A percentile compares a stretch with the other conserved stretches of the same genome.
Conservation (phyloP, 2,797 vertebrate genomes). For the Pangasius krempfi region DNA sequence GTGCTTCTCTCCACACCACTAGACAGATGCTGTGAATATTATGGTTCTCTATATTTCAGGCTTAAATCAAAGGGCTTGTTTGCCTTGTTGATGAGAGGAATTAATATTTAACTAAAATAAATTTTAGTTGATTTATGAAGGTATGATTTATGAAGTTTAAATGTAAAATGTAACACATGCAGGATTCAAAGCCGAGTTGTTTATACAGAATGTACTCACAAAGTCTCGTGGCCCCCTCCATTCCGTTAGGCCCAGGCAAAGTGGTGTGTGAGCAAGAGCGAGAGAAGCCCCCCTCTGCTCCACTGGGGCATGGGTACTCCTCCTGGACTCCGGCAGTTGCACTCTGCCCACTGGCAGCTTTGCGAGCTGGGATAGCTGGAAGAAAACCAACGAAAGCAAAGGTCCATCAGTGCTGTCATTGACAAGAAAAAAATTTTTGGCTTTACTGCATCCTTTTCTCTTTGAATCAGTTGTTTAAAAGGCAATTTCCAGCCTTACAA, state of each 20-base stretch:
- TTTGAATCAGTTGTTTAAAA: neutral
- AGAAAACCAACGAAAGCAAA: slow-evolving; percentile 11
- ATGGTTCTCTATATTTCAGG: neutral
- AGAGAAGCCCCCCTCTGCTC: slow-evolving; percentile 77
- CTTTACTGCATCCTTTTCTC: neutral
- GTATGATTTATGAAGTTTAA: neutral
- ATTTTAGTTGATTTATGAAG: too few relatives aligned
- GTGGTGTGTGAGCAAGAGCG: slow-evolving; percentile 75
- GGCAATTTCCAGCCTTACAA: neutral
- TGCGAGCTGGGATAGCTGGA: slow-evolving; percentile 88
- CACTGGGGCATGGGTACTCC: slow-evolving; percentile 72
- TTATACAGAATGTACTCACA: slow-evolving; percentile 70
- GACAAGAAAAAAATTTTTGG: neutral
- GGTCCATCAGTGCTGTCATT: neutral
- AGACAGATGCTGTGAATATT: neutral
- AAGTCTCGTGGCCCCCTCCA: slow-evolving; percentile 78
- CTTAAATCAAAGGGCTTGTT: neutral
- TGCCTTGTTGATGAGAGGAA: neutral
- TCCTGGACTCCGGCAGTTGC: slow-evolving; percentile 69
- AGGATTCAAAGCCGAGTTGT: neutral
- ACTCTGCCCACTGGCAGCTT: slow-evolving; percentile 72
- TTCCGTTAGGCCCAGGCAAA: slow-evolving; percentile 72
- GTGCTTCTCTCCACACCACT: slow-evolving; percentile 12
- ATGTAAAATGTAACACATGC: neutral
- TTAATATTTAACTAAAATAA: neutral